These are phyloP conservation scores for Metellina segmentata DNA, from an alignment of 2,888 invertebrate genomes.

Conservation along the genomic window DNA sequence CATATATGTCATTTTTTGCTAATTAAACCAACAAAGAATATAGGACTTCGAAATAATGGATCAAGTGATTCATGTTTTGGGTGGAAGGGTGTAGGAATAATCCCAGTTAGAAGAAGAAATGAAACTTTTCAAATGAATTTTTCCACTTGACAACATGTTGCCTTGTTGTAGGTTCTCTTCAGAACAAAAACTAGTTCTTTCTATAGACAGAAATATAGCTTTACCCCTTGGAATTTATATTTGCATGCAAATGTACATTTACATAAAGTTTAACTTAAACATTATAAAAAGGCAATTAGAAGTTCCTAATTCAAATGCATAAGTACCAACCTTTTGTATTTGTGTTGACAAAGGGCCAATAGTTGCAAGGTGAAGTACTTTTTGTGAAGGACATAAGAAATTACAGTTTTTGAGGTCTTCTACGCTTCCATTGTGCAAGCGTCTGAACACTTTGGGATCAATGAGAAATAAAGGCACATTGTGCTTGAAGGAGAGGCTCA, in stretches of 20 bases:
- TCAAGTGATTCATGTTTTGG: no score
- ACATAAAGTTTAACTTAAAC: no score
- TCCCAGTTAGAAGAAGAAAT: no score
- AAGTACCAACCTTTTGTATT: constrained; percentile 61
- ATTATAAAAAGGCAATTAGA: not conserved
- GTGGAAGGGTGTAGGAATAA: no score
- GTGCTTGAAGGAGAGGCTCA: constrained; percentile 65
- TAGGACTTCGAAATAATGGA: no score
- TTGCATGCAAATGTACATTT: not conserved
- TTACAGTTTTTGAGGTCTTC: constrained; percentile 55
- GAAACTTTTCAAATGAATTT: no score
- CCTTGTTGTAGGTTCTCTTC: no score
- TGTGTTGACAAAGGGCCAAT: constrained; percentile 77
- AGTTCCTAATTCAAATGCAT: not conserved
- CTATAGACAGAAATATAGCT: constrained; percentile 33
- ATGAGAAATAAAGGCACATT: constrained; percentile 77
- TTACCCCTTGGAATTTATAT: not conserved
- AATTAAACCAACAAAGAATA: no score
- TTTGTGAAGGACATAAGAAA: constrained; percentile 72
- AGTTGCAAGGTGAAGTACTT: constrained; percentile 77
- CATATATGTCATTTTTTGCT: no score
- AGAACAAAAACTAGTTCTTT: not conserved
- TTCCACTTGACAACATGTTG: no score
- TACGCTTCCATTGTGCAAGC: constrained; percentile 55
- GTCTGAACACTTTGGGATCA: constrained; percentile 73